Conservation (phyloP, 2,113 vertebrate species). For the Tragelaphus imberbis region DNA sequence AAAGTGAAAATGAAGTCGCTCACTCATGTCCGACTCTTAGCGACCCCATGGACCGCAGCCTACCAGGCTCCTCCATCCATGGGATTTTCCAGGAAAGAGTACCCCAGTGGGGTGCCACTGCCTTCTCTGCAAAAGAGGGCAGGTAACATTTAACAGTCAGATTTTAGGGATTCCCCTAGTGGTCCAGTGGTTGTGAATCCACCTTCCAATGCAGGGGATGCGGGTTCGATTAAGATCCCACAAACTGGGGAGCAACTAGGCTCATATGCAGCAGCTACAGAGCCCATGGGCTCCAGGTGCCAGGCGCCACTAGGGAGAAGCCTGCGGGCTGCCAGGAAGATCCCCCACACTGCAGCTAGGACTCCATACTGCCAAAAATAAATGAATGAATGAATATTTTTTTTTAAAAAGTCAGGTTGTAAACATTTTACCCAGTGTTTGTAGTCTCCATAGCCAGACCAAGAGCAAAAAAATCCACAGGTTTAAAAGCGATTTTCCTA, state of each 20-base stretch:
- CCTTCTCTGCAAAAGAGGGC: background rate
- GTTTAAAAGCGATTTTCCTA: background rate
- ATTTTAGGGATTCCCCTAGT: background rate
- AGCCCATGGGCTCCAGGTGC: background rate
- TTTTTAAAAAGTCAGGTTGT: background rate
- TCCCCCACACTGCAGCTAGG: background rate
- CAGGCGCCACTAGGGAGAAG: background rate
- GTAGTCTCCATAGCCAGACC: background rate
- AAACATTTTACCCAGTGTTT: background rate
- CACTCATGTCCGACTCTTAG: too few relatives aligned
- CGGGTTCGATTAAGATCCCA: background rate
- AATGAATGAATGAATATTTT: background rate
- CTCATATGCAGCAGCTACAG: background rate
- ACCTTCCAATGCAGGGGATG: background rate
- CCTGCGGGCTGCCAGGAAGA: background rate
- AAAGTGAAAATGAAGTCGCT: too few relatives aligned
- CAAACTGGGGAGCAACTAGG: background rate
- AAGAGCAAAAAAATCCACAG: background rate
- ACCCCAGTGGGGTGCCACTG: too few relatives aligned
- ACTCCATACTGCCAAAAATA: background rate
- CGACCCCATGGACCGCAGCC: fast-evolving
- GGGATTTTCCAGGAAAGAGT: too few relatives aligned
- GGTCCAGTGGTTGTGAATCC: background rate
- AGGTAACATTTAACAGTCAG: background rate
- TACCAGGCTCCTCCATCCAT: too few relatives aligned